Evolutionary conservation across 2,888 invertebrate species (phyloP).

Genomic region (Nasonovia ribisnigri): DNA sequence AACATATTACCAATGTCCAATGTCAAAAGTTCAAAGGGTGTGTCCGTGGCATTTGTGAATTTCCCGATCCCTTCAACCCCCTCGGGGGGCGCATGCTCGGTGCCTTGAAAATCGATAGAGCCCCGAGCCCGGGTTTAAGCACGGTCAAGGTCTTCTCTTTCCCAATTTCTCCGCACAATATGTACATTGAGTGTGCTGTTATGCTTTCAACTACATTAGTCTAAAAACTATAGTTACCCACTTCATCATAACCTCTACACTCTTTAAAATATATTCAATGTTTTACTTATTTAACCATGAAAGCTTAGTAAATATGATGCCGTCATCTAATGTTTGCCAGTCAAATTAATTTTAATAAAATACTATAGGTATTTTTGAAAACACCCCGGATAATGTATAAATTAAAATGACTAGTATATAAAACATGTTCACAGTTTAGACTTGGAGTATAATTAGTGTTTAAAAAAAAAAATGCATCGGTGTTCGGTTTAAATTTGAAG

Average conservation of each 20-base stretch:
- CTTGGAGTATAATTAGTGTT: neutral
- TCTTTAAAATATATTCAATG: neutral
- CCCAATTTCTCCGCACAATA: neutral
- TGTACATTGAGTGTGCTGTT: neutral
- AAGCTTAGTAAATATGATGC: neutral
- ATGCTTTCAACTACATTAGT: conserved; percentile 22
- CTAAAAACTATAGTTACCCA: neutral
- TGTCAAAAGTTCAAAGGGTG: conserved; percentile 64
- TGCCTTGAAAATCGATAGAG: conserved; percentile 53
- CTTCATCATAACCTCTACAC: neutral
- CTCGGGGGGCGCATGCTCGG: conserved; percentile 58
- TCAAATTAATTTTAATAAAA: neutral
- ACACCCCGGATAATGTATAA: neutral
- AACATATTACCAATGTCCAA: conserved; percentile 1
- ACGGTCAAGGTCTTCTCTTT: conserved; percentile 59
- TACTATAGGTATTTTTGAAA: neutral
- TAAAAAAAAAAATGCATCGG: neutral
- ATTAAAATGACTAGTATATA: neutral
- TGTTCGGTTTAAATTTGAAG: neutral
- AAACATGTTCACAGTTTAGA: neutral
- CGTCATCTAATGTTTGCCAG: neutral
- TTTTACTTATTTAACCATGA: neutral
- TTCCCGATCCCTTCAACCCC: neutral
- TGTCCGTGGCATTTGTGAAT: conserved; percentile 60
- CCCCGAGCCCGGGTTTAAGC: conserved; percentile 58